Conservation (phyloP, 2,113 vertebrate species). For the Hystrix brachyura region DNA sequence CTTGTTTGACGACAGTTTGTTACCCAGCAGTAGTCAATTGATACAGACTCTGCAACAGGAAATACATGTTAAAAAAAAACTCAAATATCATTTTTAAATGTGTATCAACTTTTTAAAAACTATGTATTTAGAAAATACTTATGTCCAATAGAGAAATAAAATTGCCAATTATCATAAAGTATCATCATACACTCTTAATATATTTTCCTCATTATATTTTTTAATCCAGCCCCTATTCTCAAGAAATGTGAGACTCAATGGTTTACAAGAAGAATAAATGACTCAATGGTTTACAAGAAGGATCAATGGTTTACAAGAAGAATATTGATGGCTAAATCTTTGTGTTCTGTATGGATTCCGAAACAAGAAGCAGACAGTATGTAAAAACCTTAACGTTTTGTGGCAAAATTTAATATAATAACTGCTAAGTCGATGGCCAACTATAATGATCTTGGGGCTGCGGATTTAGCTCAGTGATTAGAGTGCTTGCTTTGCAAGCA, state of each 20-base stretch:
- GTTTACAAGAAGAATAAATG: constrained; percentile 18
- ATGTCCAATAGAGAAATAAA: neutral
- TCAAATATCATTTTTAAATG: constrained; percentile 23
- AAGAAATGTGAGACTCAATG: neutral
- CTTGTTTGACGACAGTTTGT: neutral
- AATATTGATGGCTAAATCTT: neutral
- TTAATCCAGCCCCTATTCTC: constrained; percentile 23
- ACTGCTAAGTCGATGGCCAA: neutral
- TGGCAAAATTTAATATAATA: neutral
- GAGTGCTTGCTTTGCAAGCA: too few species aligned
- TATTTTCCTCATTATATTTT: neutral
- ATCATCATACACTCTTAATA: neutral
- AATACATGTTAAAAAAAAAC: neutral
- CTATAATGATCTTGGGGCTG: neutral
- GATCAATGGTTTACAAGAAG: constrained; percentile 4
- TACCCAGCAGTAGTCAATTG: constrained; percentile 17
- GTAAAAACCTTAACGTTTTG: neutral
- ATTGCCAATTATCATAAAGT: neutral
- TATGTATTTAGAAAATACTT: neutral
- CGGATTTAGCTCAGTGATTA: too few species aligned
- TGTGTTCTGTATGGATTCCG: neutral
- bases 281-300: constrained; percentile 4
- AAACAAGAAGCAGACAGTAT: neutral
- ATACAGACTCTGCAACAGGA: neutral
- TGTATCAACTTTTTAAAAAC: neutral